Base-by-base conservation (phyloP, 2,888 invertebrate species). In the Liposcelis brunnea region DNA sequence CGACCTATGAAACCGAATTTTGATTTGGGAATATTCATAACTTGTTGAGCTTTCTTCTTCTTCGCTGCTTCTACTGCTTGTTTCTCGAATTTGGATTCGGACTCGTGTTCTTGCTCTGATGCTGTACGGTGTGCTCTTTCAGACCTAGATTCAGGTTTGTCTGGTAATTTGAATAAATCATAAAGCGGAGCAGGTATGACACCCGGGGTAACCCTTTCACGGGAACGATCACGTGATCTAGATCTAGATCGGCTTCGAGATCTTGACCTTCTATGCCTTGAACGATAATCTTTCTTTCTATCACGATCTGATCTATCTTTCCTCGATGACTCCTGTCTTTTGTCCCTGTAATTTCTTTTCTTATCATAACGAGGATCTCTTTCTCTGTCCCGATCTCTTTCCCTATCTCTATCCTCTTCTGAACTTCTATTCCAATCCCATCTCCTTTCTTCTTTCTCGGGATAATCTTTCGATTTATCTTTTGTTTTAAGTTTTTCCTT, bases 1-100 rank as follows among this genome's bases (percentile, higher is more conserved):
- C 84, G 74, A 51, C 86, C 87, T 51, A 86, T 86, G 54, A 86
- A 85, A 0, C 85, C 85, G 58, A 85, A 67, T 59, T 83, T 84
- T 49, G 77, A 78, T 50, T 76, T 74, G 31, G 45, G 66, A 55
- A 55, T 48, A 31, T 49, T 49, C n/a, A 50, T 50, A 8, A 48
- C 47, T 21, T 40, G 19, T 34, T 36, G 44, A 32, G 14, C 11
- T 37, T n/a, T 44, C 37, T 43, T 40, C 47, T 26, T 40, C 43
- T 31, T 21, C 12, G 31, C 26, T 31, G 45, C 35, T 35, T 16
- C 31, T 3, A 16, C 46, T 36, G 59, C 57, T 48, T 59, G 60
- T 44, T 59, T 62, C 45, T 62, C 63, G 47, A 61, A 60, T 49
- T 56, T 58, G 2, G 60, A 58, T 45, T 63, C 62, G 16, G 59